Conservation (phyloP, 2,888 invertebrate genomes). For the Morpho deidamia region DNA sequence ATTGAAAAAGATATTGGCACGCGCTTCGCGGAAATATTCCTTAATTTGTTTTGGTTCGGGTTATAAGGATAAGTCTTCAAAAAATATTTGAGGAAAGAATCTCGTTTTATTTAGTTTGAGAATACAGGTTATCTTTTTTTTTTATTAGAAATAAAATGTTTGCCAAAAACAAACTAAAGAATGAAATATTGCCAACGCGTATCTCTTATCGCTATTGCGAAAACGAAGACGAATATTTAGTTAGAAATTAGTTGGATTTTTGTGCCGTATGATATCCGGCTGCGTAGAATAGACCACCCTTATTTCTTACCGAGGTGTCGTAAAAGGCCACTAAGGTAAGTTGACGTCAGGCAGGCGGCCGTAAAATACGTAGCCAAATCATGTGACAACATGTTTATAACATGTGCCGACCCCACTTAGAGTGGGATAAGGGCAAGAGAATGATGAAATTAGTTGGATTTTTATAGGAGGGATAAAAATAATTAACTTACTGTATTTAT, state of each 20-base stretch:
- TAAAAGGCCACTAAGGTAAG: no score
- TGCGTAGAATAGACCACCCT: no score
- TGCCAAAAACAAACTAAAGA: not conserved
- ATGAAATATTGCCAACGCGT: not conserved
- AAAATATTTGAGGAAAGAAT: constrained; percentile 30
- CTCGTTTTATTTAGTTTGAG: constrained; percentile 20
- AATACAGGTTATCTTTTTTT: constrained; percentile 27
- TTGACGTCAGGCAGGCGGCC: no score
- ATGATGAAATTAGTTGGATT: no score
- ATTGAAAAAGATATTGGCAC: constrained; percentile 18
- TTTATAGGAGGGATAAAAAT: not conserved
- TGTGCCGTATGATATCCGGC: no score
- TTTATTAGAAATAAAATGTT: not conserved
- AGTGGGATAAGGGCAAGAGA: no score
- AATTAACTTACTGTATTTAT: not conserved
- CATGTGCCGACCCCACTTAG: no score
- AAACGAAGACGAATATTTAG: not conserved
- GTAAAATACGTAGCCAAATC: no score
- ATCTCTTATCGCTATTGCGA: not conserved
- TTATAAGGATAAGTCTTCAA: constrained; percentile 28
- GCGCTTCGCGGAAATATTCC: constrained; percentile 34
- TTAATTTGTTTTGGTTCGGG: constrained; percentile 31
- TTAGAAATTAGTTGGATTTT: no score
- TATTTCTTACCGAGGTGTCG: no score
- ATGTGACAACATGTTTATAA: no score